Percentiles rank a stretch among this genome's conserved stretches.
phyloP scores from a whole-genome alignment of 2,113 vertebrate genomes.

The Catagonus wagneri region DNA sequence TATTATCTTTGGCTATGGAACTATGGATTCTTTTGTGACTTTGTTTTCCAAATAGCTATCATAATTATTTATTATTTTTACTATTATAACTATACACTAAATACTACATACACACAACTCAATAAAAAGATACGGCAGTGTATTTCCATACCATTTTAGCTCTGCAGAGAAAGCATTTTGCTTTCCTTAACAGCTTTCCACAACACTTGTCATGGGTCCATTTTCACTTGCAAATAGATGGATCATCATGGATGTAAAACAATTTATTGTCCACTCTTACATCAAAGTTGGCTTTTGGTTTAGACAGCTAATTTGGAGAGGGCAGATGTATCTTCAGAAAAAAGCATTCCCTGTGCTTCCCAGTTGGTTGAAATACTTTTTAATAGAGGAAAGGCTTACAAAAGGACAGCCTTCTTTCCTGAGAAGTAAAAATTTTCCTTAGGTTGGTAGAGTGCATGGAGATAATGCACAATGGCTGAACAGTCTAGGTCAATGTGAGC shows the following conservation, averaged over 20 bases:
- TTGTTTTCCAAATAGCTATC: slow-evolving; percentile 41
- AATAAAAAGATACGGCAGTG: neutral
- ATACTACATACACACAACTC: neutral
- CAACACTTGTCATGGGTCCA: neutral
- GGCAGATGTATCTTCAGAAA: neutral
- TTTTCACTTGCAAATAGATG: neutral
- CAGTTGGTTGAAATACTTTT: neutral
- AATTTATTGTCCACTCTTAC: neutral
- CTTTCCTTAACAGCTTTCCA: neutral
- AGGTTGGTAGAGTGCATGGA: neutral
- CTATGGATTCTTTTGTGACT: neutral
- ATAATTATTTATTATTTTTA: neutral
- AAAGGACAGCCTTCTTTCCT: neutral
- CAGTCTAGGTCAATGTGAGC: neutral
- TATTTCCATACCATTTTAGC: neutral
- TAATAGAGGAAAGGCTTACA: neutral
- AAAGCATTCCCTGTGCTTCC: neutral
- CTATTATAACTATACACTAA: neutral
- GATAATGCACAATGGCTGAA: neutral
- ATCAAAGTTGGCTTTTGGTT: neutral
- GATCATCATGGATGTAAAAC: neutral
- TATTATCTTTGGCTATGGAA: neutral
- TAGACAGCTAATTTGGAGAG: neutral
- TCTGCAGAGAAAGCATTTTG: neutral
- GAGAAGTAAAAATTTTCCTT: neutral